Conservation (phyloP, 2,113 vertebrate genomes). For the Strigops habroptila region DNA sequence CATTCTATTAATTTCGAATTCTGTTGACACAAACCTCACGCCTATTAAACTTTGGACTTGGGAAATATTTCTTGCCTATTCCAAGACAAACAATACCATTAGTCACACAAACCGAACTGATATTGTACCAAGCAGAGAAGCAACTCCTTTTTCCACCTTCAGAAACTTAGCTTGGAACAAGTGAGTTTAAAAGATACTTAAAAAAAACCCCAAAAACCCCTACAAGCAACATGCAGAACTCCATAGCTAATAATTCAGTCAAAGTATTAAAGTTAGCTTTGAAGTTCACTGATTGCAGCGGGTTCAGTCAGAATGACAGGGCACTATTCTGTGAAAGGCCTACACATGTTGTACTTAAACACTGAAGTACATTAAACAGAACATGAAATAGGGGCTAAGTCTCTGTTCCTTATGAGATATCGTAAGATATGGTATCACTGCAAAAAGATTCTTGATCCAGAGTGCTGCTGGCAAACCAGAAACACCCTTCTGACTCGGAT, state of each 20-base stretch:
- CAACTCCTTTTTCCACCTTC: neutral
- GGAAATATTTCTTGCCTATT: conserved; percentile 11
- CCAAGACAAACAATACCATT: conserved; percentile 17
- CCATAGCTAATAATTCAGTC: neutral
- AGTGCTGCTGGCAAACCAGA: neutral
- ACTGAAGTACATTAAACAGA: neutral
- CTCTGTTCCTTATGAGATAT: neutral
- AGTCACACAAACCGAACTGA: conserved; percentile 23
- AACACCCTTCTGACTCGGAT: neutral
- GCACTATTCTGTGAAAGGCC: neutral
- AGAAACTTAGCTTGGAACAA: neutral
- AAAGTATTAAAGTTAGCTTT: neutral
- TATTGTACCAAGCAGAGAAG: neutral
- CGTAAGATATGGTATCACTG: neutral
- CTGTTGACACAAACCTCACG: conserved; percentile 23
- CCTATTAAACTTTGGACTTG: conserved; percentile 51
- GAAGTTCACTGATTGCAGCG: neutral
- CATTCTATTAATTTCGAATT: conserved; percentile 1
- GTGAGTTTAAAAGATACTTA: neutral
- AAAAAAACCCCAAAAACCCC: neutral
- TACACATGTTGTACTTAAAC: neutral
- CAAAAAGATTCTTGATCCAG: neutral
- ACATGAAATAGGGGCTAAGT: neutral
- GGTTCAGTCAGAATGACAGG: neutral
- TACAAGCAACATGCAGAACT: neutral